Percentiles rank a stretch among this genome's conserved stretches.
Evolutionary conservation across 1,140 invertebrate genomes (phyloP).

Genomic region (Halyomorpha halys): DNA sequence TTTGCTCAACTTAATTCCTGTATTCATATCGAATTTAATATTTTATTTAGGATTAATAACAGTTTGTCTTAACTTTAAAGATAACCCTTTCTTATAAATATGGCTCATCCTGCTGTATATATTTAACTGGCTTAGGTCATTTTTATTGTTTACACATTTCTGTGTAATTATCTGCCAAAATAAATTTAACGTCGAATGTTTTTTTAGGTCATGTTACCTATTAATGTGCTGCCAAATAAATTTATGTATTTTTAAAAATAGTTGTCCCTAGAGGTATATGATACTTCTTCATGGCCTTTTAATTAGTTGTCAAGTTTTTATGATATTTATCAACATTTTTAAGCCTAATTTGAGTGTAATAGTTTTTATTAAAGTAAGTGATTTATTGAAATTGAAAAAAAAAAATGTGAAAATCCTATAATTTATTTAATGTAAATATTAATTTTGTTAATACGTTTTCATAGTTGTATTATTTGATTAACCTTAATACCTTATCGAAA

Average conservation of each 20-base stretch:
- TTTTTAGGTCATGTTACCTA: background rate
- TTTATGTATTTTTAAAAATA: background rate
- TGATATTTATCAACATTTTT: too few species aligned
- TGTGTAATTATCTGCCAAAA: conserved; percentile 18
- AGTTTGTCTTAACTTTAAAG: conserved; percentile 13
- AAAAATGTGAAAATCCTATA: background rate
- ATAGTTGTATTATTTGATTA: conserved; percentile 1
- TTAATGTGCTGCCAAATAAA: too few species aligned
- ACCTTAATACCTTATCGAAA: background rate
- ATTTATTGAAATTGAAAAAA: conserved; percentile 6
- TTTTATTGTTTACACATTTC: background rate
- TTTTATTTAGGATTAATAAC: conserved; percentile 13
- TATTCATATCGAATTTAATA: conserved; percentile 24
- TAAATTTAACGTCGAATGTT: conserved; percentile 5
- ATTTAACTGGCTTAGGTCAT: conserved; percentile 1
- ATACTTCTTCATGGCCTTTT: conserved; percentile 9
- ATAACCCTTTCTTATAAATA: conserved; percentile 2
- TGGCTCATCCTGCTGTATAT: conserved; percentile 19
- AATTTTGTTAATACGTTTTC: conserved; percentile 13
- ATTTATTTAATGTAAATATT: conserved; percentile 8
- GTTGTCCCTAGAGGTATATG: conserved; percentile 3
- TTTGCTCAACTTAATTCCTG: conserved; percentile 25
- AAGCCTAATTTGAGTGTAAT: background rate
- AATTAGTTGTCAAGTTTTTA: background rate
- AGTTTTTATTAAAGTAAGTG: conserved; percentile 8